Evolutionary conservation across 92 coral and sea anemone genomes (phyloP).

Genomic region (Parazoanthus darwini): DNA sequence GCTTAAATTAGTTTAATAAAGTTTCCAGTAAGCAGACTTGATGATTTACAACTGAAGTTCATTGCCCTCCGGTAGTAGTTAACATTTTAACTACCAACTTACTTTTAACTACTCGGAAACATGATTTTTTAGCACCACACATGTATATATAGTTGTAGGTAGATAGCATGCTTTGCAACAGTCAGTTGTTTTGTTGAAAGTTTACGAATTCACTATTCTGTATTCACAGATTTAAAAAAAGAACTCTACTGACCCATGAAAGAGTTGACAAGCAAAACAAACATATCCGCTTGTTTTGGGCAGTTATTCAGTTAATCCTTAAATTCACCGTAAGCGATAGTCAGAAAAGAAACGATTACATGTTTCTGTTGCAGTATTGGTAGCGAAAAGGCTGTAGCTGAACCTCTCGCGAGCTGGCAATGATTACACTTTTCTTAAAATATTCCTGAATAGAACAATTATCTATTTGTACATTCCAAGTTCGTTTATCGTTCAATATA

Average conservation of each 20-base stretch:
- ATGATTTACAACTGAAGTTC: not conserved
- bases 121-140: no score
- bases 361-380: not conserved
- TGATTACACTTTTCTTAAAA: not conserved
- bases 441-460: not conserved
- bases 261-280: not conserved
- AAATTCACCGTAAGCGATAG: not conserved
- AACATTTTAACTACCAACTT: no score
- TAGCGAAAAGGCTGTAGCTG: not conserved
- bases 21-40: not conserved
- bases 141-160: no score
- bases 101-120: no score
- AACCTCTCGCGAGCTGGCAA: not conserved
- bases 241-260: not conserved
- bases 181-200: not conserved
- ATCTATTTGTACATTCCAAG: not conserved
- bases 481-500: not conserved
- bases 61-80: not conserved
- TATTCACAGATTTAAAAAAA: not conserved
- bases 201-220: not conserved
- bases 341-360: not conserved
- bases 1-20: not conserved
- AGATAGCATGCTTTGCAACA: not conserved
- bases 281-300: not conserved
- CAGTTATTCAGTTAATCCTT: slow-evolving; percentile 9